Base-by-base conservation (phyloP, 2,797 vertebrate species). In the Aplochiton taeniatus region DNA sequence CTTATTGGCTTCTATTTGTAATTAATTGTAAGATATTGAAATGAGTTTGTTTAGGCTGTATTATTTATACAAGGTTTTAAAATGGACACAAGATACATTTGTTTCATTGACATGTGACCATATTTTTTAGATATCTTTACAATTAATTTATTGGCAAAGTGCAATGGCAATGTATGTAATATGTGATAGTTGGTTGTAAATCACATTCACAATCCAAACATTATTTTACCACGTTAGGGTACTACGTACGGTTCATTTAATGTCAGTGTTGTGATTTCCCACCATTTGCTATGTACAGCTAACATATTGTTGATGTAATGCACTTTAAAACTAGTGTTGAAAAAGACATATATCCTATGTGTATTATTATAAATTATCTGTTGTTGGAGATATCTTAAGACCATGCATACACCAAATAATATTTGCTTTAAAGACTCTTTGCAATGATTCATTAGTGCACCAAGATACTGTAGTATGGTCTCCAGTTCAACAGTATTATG, bases 101-200 rank as follows among this genome's bases (percentile, higher is more conserved):
- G 69, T 89, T 89, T 84, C 80, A 76, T 84, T 66, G 81, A 83
- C 85, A 74, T 42, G 87, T 75, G 59, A 75, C 69, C 78, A 79
- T 76, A 71, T 65, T 70, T 62, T 86, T 83, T 78, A 84, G 80
- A 85, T 75, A 83, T 80, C 77, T 82, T 87, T 78, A 73, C 76
- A 88, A 85, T 88, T 89, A 90, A 91, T 92, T 92, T 93, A 84
- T 94, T 95, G 96, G 95, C 96, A 90, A 96, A 90, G 96, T 98
- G 97, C 96, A 98, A 96, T 98, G 95, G 91, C 87, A 85, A 86
- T 85, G 84, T 90, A 87, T 93, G 92, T 94, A 87, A 83, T 86
- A 90, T 92, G 94, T 95, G 92, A 85, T 87, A 82, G 89, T 91
- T 82, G 61, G 77, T 89, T 88, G 76, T 91, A 76, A 62, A 76